Conservation (phyloP, 2,888 invertebrate species). For the Plagodis dolabraria region DNA sequence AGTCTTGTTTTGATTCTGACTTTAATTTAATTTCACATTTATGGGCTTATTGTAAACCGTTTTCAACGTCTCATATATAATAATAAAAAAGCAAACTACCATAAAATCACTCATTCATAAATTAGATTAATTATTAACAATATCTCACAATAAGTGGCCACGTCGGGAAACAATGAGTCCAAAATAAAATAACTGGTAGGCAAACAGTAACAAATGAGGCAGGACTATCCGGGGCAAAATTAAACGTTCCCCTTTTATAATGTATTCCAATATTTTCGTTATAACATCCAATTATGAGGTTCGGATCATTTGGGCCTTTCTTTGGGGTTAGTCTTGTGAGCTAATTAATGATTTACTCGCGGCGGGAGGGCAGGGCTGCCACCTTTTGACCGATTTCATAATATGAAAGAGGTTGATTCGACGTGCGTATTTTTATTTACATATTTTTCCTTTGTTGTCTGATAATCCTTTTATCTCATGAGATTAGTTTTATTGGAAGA, state of each 20-base stretch:
- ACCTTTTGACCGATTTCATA: conserved; percentile 10
- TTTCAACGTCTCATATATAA: no score
- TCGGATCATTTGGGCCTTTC: conserved; percentile 70
- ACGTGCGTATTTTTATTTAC: no score
- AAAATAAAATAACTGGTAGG: conserved; percentile 53
- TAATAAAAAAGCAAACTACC: background rate
- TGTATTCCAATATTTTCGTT: conserved; percentile 74
- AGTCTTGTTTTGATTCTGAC: no score
- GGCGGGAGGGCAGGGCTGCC: conserved; percentile 61
- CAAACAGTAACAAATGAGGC: conserved; percentile 74
- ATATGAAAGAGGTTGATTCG: no score
- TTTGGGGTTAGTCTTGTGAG: conserved; percentile 67
- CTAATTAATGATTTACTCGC: conserved; percentile 81
- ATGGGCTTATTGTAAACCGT: background rate
- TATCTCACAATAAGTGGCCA: conserved; percentile 37
- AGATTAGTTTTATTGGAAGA: no score
- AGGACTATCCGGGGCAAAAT: conserved; percentile 49
- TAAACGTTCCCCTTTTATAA: conserved; percentile 66
- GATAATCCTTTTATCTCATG: no score
- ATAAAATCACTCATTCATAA: conserved; percentile 16
- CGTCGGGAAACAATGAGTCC: conserved; percentile 40
- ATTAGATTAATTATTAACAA: conserved; percentile 31
- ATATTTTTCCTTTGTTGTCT: no score
- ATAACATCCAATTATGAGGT: conserved; percentile 79
- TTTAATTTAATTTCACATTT: background rate